Base-by-base conservation (phyloP, 2,797 vertebrate species). In the Leucoraja ocellata region DNA sequence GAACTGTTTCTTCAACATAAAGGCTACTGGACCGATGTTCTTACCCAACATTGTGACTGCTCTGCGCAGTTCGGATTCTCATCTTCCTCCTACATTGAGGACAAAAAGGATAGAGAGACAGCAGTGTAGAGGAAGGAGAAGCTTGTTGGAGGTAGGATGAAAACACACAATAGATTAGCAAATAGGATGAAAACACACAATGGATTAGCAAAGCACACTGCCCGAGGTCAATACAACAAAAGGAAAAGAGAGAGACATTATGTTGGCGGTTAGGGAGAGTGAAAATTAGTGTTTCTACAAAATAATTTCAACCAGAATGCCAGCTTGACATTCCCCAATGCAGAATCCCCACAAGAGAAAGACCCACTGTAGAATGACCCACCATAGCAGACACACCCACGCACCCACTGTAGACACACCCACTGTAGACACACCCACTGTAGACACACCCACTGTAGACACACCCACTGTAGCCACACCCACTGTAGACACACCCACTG, bases 21-120 rank as follows among this genome's bases (percentile, higher is more conserved):
- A 25, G 23, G 10, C 58, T 61, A 14, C 28, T 28, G n/a, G n/a
- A 9, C 8, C 7, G 1, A 8, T 36, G 61, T 8, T 68, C 84
- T 88, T 88, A 88, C 84, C 84, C 84, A 88, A 9, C 23, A 88
- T 18, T 36, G 84, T 68, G 84, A 21, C 63, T 88, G 84, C 84
- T 88, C 84, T 88, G 84, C n/a, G 23, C 10, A 16, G 68, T 9
- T 88, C 84, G 36, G n/a, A 18, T 9, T 68, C 84, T 32, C 84
- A 65, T 88, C 84, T 88, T 88, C 84, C 68, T 18, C 84, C 84
- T 88, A 36, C 63, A 88, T 8, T 88, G n/a, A n/a, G 0, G 84
- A 68, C 32, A 36, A 39, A 86, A 86, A 88, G 61, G 63, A 36
- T 16, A 88, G n/a, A 36, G 84, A 88, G 84, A 36, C 61, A 68